phyloP scores from a whole-genome alignment of 2,113 vertebrate species.

The Ameiurus melas region DNA sequence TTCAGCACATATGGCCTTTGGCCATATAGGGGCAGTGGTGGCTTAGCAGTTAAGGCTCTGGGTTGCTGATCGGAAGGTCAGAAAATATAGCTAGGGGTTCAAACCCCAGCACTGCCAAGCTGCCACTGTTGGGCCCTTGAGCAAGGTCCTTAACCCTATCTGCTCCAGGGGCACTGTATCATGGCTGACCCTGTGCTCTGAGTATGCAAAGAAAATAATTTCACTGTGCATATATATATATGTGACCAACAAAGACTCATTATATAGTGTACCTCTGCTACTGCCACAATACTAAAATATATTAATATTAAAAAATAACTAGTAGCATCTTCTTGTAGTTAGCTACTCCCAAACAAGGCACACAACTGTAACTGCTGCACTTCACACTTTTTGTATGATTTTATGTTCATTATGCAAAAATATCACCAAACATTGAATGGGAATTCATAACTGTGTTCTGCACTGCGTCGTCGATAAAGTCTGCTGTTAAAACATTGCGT shows the following conservation, averaged over 20 bases:
- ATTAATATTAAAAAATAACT: neutral
- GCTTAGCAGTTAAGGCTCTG: too few species aligned
- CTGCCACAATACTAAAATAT: neutral
- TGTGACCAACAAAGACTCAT: too few species aligned
- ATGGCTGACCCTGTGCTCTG: too few species aligned
- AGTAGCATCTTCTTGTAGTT: neutral
- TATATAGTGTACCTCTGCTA: neutral
- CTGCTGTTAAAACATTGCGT: neutral
- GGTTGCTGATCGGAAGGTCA: too few species aligned
- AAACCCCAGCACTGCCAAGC: too few species aligned
- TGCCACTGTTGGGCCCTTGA: too few species aligned
- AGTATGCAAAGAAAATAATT: too few species aligned
- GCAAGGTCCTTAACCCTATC: too few species aligned
- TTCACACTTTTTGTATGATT: neutral
- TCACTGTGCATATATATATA: too few species aligned
- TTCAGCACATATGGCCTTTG: neutral
- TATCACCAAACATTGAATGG: neutral
- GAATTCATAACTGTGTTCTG: neutral
- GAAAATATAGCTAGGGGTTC: neutral
- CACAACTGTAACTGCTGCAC: neutral
- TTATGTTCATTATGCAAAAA: neutral
- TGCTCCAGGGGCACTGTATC: too few species aligned
- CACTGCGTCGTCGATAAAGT: neutral
- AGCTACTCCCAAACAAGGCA: neutral
- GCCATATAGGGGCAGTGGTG: too few species aligned